Evolutionary conservation across 2,888 invertebrate species (phyloP).

Genomic region (Cephus pygmeus): DNA sequence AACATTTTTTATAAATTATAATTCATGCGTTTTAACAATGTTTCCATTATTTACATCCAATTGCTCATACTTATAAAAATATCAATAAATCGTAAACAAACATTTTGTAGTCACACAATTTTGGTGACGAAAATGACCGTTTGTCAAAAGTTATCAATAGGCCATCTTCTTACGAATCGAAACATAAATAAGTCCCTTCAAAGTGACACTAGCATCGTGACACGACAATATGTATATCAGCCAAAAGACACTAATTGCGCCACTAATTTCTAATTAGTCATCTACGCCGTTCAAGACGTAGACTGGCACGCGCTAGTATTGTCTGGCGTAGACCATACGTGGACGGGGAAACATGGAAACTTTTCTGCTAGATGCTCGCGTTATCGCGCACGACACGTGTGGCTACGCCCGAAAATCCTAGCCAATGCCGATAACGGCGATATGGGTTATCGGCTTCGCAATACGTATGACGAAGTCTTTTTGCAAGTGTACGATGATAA

Average conservation of each 20-base stretch:
- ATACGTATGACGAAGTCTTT: background rate
- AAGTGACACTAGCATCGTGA: no score
- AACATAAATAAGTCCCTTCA: no score
- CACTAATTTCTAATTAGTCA: background rate
- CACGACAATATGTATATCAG: background rate
- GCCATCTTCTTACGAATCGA: no score
- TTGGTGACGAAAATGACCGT: no score
- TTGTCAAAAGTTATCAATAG: no score
- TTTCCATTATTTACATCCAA: no score
- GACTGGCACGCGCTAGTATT: background rate
- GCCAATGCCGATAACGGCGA: background rate
- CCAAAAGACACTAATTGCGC: background rate
- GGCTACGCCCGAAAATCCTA: background rate
- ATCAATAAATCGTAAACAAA: no score
- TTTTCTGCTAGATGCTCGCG: background rate
- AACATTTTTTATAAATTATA: no score
- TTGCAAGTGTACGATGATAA: background rate
- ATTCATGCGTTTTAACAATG: no score
- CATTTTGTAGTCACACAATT: no score
- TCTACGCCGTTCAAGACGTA: background rate
- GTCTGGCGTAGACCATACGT: background rate
- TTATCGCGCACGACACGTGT: background rate
- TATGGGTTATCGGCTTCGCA: background rate
- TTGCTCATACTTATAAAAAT: no score
- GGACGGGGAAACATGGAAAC: background rate